Base-by-base conservation (phyloP, 1,140 invertebrate genomes). In the Drosophila littoralis region DNA sequence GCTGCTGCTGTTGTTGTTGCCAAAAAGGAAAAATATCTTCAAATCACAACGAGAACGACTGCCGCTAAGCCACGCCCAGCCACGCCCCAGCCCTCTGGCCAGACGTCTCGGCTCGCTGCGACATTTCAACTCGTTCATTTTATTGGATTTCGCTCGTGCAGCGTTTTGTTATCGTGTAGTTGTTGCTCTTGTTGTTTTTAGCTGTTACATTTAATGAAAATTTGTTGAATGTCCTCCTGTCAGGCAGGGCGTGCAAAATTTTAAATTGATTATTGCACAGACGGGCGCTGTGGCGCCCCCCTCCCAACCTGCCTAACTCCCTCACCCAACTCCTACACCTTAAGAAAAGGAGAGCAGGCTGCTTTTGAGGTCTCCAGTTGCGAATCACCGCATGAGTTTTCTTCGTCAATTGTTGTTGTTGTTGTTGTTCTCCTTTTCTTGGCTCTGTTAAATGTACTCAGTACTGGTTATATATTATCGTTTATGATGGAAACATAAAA, bases 401-500 rank as follows among this genome's bases (percentile, higher is more conserved):
- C 32, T 22, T 3, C 40, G 8, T 9, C 22, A 17, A 5, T 10
- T n/a, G 42, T 10, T 28, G 22, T 22, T 22, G 22, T 22, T 22
- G 22, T 5, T 28, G 22, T 3, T 28, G 22, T n/a, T 50, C 10
- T 46, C 46, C 13, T 57, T 40, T 22, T 15, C 22, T 32, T 8
- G 51, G 61, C 45, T 65, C 60, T 67, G 65, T 54, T 46, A 79
- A 61, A 70, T 82, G 80, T 70, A 70, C 40, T 57, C 22, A 35
- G 42, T 36, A 72, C 77, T 54, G 22, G 74, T 79, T 83, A 82
- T 82, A 83, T 82, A 82, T 82, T 82, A 82, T 79, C 80, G 80
- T 83, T 82, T 82, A 82, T 82, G 80, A 83, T 79, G 76, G 78
- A 83, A 82, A 75, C 79, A 83, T 83, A 83, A 83, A 83, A 83